These are phyloP conservation scores for Arenaria interpres DNA, from an alignment of 2,113 vertebrate species.

Conservation along the genomic window DNA sequence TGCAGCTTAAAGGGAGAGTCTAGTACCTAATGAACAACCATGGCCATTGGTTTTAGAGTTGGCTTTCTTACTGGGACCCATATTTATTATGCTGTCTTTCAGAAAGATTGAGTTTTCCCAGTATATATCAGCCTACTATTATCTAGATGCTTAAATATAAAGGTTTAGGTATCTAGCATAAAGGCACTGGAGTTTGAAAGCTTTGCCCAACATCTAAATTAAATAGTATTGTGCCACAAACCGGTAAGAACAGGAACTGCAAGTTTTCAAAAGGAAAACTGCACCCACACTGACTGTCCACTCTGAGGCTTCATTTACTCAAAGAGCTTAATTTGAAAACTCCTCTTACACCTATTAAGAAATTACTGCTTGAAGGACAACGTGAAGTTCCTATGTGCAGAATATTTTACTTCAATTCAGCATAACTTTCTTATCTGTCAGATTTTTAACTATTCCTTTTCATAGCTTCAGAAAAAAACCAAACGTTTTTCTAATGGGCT, in stretches of 20 bases:
- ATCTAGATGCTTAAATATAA: not conserved
- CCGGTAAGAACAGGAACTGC: not conserved
- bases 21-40: not conserved
- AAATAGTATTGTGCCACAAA: conserved; percentile 12
- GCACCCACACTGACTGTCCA: not conserved
- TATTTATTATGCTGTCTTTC: not conserved
- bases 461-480: conserved; percentile 5
- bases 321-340: not conserved
- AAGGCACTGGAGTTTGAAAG: not conserved
- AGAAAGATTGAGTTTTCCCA: not conserved
- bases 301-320: not conserved
- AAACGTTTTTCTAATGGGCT: conserved; percentile 63
- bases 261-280: not conserved
- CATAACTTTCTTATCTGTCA: conserved; percentile 41
- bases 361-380: not conserved
- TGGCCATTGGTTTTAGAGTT: not conserved
- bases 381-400: not conserved
- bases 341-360: not conserved
- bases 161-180: not conserved
- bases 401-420: not conserved
- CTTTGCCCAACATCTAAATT: not conserved
- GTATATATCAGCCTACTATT: not conserved
- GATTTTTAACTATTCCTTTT: conserved; percentile 45
- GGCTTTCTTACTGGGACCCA: not conserved
- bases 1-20: not conserved